Evolutionary conservation across 2,888 invertebrate species (phyloP).

Genomic region (Carterocephalus palaemon): DNA sequence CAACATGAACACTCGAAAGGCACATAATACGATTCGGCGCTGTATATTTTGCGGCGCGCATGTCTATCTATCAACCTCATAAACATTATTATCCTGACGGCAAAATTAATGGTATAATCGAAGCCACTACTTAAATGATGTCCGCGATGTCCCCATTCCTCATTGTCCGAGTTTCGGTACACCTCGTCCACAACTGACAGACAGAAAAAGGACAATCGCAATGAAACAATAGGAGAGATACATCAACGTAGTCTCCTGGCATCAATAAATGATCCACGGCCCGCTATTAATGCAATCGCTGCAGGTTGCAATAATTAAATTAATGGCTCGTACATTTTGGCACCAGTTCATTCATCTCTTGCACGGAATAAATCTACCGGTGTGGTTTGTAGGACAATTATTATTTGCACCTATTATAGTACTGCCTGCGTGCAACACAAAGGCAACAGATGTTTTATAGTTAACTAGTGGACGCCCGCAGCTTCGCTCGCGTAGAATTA

Average conservation of each 20-base stretch:
- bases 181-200: background rate
- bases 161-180: conserved; percentile 8
- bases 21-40: no score
- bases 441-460: no score
- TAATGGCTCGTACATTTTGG: conserved; percentile 20
- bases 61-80: background rate
- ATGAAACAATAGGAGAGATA: conserved; percentile 14
- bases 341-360: conserved; percentile 21
- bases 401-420: no score
- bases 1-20: no score
- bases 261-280: conserved; percentile 18
- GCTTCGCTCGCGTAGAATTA: no score
- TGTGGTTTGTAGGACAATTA: no score
- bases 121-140: background rate
- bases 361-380: conserved; percentile 14
- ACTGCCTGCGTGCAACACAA: no score
- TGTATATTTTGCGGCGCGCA: no score
- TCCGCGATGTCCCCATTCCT: conserved; percentile 14
- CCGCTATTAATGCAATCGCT: conserved; percentile 22
- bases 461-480: no score
- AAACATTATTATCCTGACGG: background rate
- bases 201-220: conserved; percentile 7
- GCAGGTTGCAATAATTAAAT: conserved; percentile 11
- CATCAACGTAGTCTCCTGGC: conserved; percentile 19
- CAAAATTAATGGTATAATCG: background rate